Base-by-base conservation (phyloP, 2,888 invertebrate genomes). In the Brachylomia viminalis region DNA sequence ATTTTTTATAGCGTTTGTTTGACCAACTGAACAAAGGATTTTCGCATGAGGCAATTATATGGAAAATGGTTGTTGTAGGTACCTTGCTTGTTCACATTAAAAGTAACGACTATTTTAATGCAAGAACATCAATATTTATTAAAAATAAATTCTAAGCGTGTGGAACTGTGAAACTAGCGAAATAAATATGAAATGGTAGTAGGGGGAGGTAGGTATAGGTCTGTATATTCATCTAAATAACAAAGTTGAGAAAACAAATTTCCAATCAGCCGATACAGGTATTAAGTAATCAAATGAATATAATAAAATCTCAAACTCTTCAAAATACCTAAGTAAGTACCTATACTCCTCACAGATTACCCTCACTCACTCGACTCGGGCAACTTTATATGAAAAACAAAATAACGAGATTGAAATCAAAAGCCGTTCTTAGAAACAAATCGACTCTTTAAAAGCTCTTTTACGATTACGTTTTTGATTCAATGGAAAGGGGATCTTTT, bases 401-500 rank as follows among this genome's bases (percentile, higher is more conserved):
- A 84, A 90, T 88, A 89, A 89, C 85, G 86, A 89, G 85, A 86
- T 85, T 86, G 85, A 87, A 87, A 89, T 88, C 87, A 88, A 90
- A 89, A 87, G 87, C 88, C 89, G 89, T 90, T 92, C 89, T 87
- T 88, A 87, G 89, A 92, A 93, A 93, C 92, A 94, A 93, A 93
- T 94, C 91, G 91, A 90, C 90, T 92, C 90, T 90, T 91, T 91
- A 91, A 92, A 92, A 92, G 92, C 90, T 91, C 92, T 91, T 93
- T 93, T 92, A 92, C 92, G 91, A 93, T 93, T 94, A 93, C 92
- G 91, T 93, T 92, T 93, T 92, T 93, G 92, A 94, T 94, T 95
- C 91, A 93, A 93, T 94, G 92, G 79, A 93, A 92, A 93, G 92
- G 93, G 92, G 92, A 92, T 92, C 92, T 92, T 93, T 95, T 93